Base-by-base conservation (phyloP, 1,140 invertebrate genomes). In the Eubasilissa regina region DNA sequence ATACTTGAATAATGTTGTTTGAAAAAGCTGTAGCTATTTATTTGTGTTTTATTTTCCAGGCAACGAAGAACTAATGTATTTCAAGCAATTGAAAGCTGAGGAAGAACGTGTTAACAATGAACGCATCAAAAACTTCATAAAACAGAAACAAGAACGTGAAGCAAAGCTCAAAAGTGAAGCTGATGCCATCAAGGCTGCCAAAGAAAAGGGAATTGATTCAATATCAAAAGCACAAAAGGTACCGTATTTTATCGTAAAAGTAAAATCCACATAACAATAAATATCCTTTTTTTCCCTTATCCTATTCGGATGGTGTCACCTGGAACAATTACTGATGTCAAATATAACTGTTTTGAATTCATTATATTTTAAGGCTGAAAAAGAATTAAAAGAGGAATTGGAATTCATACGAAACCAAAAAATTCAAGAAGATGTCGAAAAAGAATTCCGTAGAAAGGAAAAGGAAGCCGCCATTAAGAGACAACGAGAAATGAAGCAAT, bases 391-490 rank as follows among this genome's bases (percentile, higher is more conserved):
- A 74, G 87, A 88, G 62, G 88, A 89, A 78, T 55, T 89, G 80
- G 88, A 89, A 35, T 80, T 85, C 7, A 88, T 89, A 53, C 82
- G 89, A n/a, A 88, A 88, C 78, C 80, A 89, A 35, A 89, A 89
- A 84, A 89, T 89, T 53, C 88, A 89, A 72, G 89, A 89, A 83
- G 89, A 89, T 77, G 88, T 89, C 13, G 89, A 89, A 79, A 80
- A 88, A 3, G 87, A 89, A 72, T 89, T 87, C 83, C 84, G 89
- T 0, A 84, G 86, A 8, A 86, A 85, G 56, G 89, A 89, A 81
- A 81, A 86, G 6, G 87, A 88, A 45, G 85, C 85, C 0, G 87
- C 89, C 25, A 84, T 89, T 77, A 87, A 89, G 82, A 87, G 88
- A 64, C 89, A 91, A 77, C 83, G 86, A 45, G 88, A 90, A 78